Conservation (phyloP, 2,888 invertebrate species). For the Arge pagana region DNA sequence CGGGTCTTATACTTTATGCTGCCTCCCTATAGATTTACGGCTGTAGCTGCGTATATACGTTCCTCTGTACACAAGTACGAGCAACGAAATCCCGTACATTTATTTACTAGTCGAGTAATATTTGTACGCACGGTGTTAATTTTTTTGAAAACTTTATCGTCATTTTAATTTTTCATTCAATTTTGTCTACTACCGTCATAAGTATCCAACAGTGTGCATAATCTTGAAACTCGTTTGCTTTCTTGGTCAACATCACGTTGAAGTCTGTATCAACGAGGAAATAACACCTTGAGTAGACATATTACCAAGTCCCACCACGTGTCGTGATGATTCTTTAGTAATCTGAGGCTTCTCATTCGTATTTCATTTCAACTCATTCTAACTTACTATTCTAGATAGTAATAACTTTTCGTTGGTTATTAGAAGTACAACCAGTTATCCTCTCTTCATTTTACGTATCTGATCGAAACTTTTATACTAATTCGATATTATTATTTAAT, state of each 20-base stretch:
- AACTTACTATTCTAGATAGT: constrained; percentile 3
- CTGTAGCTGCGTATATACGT: constrained; percentile 25
- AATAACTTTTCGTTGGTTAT: not conserved
- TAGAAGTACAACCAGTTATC: not conserved
- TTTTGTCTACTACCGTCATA: too few relatives aligned
- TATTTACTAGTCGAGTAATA: not conserved
- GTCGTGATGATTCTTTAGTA: constrained; percentile 57
- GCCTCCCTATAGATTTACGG: constrained; percentile 36
- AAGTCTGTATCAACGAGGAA: too few relatives aligned
- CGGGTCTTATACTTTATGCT: constrained; percentile 29
- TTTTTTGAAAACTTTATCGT: constrained; percentile 1
- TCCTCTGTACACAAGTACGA: not conserved
- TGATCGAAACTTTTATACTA: too few relatives aligned
- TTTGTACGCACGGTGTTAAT: constrained; percentile 10
- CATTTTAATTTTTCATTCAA: not conserved
- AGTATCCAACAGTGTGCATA: too few relatives aligned
- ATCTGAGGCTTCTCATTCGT: constrained; percentile 52
- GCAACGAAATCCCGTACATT: constrained; percentile 8
- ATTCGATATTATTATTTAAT: too few relatives aligned
- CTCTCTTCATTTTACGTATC: not conserved
- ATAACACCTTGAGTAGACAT: constrained; percentile 4
- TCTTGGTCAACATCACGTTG: too few relatives aligned
- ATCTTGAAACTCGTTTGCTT: constrained; percentile 18
- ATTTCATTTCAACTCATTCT: constrained; percentile 5
- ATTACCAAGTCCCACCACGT: constrained; percentile 44